These are phyloP conservation scores for Crambe crambe DNA, from an alignment of 37 sponge, comb jelly and placozoan genomes.

Conservation along the genomic window DNA sequence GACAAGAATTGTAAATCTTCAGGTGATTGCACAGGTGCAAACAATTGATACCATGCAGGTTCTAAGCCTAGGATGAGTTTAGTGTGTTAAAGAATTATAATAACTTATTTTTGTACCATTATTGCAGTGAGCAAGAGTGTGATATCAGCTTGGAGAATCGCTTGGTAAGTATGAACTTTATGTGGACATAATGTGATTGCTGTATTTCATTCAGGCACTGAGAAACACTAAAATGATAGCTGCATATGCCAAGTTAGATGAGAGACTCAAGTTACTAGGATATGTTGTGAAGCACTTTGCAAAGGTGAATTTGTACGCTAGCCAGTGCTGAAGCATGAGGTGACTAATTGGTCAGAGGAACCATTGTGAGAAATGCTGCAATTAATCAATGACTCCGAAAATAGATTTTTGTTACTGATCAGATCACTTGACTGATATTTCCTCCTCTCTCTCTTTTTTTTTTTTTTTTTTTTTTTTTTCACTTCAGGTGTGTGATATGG, in stretches of 20 bases:
- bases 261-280: conserved; percentile 65
- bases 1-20: no score
- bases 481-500: conserved; percentile 71
- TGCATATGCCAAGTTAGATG: conserved; percentile 65
- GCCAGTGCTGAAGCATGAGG: no score
- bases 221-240: conserved; percentile 77
- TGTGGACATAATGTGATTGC: background rate
- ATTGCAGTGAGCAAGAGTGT: conserved; percentile 47
- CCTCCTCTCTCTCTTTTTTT: no score
- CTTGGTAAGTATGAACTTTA: conserved; percentile 34
- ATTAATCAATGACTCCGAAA: no score
- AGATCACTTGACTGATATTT: no score
- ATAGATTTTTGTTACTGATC: no score
- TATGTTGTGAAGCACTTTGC: conserved; percentile 74
- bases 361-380: no score
- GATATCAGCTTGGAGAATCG: conserved; percentile 76
- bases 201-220: conserved; percentile 54
- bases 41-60: no score
- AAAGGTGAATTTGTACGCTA: conserved; percentile 52
- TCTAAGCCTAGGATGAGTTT: no score
- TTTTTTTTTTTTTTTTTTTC: background rate
- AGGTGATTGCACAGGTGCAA: no score
- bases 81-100: background rate
- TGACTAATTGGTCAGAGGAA: no score
- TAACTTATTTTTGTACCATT: background rate